Conservation (phyloP, 2,888 invertebrate species). For the Tenthredo livida region DNA sequence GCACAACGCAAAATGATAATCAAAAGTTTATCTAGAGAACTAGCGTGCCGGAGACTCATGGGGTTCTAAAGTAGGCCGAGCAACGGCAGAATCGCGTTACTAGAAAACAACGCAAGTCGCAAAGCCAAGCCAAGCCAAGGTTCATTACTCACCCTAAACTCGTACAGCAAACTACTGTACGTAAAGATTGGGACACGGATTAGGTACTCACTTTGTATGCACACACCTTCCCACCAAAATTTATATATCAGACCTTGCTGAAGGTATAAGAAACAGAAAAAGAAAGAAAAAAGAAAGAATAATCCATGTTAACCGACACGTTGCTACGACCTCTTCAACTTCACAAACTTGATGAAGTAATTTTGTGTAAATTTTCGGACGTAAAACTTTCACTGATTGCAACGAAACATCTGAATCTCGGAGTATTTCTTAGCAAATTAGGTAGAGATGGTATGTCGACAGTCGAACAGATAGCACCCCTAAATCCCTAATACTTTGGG, state of each 20-base stretch:
- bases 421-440: constrained; percentile 36
- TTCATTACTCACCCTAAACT: constrained; percentile 30
- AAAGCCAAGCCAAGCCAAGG: constrained; percentile 19
- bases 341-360: neutral
- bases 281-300: neutral
- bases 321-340: neutral
- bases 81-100: constrained; percentile 47
- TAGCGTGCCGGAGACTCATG: constrained; percentile 41
- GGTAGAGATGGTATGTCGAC: constrained; percentile 39
- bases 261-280: neutral
- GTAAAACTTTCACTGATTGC: neutral
- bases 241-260: neutral
- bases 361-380: neutral
- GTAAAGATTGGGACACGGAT: constrained; percentile 33
- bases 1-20: constrained; percentile 42
- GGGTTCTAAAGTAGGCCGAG: constrained; percentile 38
- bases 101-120: constrained; percentile 28
- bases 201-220: neutral
- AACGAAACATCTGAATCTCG: neutral
- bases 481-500: constrained; percentile 23
- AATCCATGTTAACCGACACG: neutral
- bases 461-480: constrained; percentile 45
- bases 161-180: constrained; percentile 6
- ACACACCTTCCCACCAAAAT: neutral
- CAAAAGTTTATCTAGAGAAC: constrained; percentile 45